phyloP scores from a whole-genome alignment of 2,797 vertebrate genomes.

The Cephalopachus bancanus region DNA sequence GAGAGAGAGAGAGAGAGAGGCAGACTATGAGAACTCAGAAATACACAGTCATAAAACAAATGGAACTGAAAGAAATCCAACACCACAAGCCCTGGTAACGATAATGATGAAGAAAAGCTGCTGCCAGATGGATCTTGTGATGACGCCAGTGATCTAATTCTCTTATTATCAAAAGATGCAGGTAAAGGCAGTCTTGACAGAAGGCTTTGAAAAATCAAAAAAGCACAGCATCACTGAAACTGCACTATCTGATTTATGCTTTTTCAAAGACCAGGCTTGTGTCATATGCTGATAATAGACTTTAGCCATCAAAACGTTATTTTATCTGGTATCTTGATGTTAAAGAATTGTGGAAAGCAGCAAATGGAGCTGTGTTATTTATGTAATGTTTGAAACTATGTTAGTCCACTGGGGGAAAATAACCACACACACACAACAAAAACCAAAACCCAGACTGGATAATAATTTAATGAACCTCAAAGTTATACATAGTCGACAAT shows the following conservation, averaged over 20 bases:
- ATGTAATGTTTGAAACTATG: conserved; percentile 68
- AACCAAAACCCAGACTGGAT: conserved; percentile 48
- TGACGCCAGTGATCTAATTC: conserved; percentile 74
- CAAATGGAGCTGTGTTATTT: conserved; percentile 67
- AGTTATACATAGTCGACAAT: neutral
- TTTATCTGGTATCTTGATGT: conserved; percentile 83
- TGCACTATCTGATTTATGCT: conserved; percentile 80
- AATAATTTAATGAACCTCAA: neutral
- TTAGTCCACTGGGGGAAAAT: neutral
- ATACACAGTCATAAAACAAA: conserved; percentile 72
- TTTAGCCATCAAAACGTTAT: conserved; percentile 76
- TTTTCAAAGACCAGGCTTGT: conserved; percentile 70
- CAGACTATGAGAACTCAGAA: conserved; percentile 50
- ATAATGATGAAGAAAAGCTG: conserved; percentile 73
- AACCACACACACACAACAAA: conserved; percentile 6
- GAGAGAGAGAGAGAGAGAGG: too few species aligned
- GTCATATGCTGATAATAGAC: conserved; percentile 80
- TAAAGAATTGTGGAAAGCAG: conserved; percentile 79
- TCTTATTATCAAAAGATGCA: conserved; percentile 75
- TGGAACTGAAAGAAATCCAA: conserved; percentile 66
- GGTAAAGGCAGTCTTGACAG: conserved; percentile 77
- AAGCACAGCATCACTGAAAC: conserved; percentile 56
- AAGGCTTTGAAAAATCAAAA: conserved; percentile 73
- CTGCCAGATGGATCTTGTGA: conserved; percentile 75
- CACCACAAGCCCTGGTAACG: conserved; percentile 2